A percentile compares a stretch with the other conserved stretches of the same genome.
These are phyloP conservation scores for Eira barbara DNA, from an alignment of 2,113 vertebrate genomes.

Conservation along the genomic window DNA sequence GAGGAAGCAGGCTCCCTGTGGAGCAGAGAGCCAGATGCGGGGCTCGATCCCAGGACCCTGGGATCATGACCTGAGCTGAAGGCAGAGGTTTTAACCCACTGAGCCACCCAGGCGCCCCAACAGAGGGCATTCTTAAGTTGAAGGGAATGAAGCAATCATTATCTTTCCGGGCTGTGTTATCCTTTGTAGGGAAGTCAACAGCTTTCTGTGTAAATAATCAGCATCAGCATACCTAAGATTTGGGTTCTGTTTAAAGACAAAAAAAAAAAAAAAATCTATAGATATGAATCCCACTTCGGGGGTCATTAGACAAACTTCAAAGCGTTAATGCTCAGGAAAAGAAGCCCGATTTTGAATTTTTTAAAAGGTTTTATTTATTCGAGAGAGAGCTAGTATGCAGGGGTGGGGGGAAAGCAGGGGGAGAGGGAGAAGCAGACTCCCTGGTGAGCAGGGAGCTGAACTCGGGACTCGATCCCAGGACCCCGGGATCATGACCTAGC, in stretches of 20 bases:
- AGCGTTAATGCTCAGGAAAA: conserved; percentile 26
- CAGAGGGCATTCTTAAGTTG: not conserved
- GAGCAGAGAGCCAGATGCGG: no score
- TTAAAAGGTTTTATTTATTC: not conserved
- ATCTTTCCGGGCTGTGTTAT: conserved; percentile 27
- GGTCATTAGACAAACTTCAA: not conserved
- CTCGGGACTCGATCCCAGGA: not conserved
- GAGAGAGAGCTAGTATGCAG: not conserved
- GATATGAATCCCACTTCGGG: not conserved
- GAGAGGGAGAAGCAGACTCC: not conserved
- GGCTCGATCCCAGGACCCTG: no score
- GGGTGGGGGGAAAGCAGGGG: not conserved
- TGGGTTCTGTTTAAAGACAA: conserved; percentile 2
- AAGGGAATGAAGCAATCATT: conserved; percentile 7
- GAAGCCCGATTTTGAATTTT: not conserved
- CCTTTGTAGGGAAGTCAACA: conserved; percentile 42
- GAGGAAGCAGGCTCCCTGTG: no score
- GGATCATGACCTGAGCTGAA: no score
- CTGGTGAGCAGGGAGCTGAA: not conserved
- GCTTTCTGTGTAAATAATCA: conserved; percentile 59
- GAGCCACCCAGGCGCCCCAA: no score
- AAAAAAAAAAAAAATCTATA: not conserved
- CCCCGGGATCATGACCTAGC: not conserved
- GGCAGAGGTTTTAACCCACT: no score
- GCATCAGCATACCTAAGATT: conserved; percentile 48